Evolutionary conservation across 2,888 invertebrate species (phyloP).

Genomic region (Cryptocephalus moraei): DNA sequence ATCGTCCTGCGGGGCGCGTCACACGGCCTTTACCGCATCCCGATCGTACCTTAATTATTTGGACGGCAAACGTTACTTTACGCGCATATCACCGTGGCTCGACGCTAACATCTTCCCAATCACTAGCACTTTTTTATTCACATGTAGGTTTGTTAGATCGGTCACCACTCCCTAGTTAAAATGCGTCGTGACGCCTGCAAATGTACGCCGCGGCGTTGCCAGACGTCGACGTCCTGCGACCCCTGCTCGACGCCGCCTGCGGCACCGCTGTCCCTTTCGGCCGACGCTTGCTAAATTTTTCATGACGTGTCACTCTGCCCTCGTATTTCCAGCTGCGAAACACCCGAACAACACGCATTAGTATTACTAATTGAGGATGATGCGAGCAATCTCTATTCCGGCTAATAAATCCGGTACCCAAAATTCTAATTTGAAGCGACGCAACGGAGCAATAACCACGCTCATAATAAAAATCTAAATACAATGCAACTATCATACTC

Average conservation of each 20-base stretch:
- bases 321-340: no score
- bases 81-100: background rate
- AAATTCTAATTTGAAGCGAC: no score
- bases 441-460: no score
- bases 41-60: constrained; percentile 2
- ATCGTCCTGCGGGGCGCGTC: constrained; percentile 4
- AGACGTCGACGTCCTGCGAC: background rate
- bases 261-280: no score
- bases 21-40: constrained; percentile 3
- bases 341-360: no score
- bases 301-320: no score
- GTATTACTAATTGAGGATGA: no score
- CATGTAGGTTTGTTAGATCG: constrained; percentile 5
- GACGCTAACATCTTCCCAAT: constrained; percentile 3
- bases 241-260: no score
- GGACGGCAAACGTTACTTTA: background rate
- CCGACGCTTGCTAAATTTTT: no score
- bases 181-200: constrained; percentile 29
- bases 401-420: constrained; percentile 3
- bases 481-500: no score
- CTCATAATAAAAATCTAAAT: no score
- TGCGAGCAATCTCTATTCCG: no score
- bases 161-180: constrained; percentile 37
- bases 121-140: constrained; percentile 1
- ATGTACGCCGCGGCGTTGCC: constrained; percentile 4